Conservation (phyloP, 2,113 vertebrate species). For the Lampris megalopsis region DNA sequence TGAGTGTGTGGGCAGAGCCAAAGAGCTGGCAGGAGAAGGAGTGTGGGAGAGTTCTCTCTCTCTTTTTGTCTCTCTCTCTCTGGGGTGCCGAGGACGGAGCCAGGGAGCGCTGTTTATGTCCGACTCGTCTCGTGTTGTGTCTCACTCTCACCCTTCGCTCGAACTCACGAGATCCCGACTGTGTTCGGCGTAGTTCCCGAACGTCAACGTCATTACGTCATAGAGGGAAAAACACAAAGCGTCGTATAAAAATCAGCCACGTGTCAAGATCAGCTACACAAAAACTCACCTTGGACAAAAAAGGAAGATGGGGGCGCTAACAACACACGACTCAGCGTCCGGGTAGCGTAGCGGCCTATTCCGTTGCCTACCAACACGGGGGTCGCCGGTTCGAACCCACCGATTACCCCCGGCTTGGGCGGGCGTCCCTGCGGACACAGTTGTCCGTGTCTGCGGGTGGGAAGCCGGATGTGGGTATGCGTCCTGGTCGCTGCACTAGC, state of each 20-base stretch:
- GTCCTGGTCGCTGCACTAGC: too few relatives aligned
- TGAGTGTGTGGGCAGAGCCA: slow-evolving; percentile 18
- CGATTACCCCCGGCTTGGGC: too few relatives aligned
- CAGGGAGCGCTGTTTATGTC: slow-evolving; percentile 37
- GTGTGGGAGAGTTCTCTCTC: slow-evolving; percentile 56
- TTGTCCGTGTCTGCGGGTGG: too few relatives aligned
- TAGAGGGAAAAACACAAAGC: slow-evolving; percentile 1
- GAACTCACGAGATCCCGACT: background rate
- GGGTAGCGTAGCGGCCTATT: too few relatives aligned
- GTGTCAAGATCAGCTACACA: background rate
- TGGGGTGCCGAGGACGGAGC: slow-evolving; percentile 46
- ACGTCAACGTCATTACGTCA: background rate
- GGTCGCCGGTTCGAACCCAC: too few relatives aligned
- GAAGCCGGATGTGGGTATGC: too few relatives aligned
- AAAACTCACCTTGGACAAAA: too few relatives aligned
- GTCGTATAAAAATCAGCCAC: slow-evolving; percentile 12
- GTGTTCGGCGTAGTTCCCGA: background rate
- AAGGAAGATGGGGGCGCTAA: too few relatives aligned
- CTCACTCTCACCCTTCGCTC: slow-evolving; percentile 24
- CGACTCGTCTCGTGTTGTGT: slow-evolving; percentile 51
- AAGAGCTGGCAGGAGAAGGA: slow-evolving; percentile 34
- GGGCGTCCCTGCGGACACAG: too few relatives aligned
- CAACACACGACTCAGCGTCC: too few relatives aligned
- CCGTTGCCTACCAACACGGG: too few relatives aligned
- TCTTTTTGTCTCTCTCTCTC: slow-evolving; percentile 64